Evolutionary conservation across 2,797 vertebrate species (phyloP).

Genomic region (Pyrocephalus nanus): DNA sequence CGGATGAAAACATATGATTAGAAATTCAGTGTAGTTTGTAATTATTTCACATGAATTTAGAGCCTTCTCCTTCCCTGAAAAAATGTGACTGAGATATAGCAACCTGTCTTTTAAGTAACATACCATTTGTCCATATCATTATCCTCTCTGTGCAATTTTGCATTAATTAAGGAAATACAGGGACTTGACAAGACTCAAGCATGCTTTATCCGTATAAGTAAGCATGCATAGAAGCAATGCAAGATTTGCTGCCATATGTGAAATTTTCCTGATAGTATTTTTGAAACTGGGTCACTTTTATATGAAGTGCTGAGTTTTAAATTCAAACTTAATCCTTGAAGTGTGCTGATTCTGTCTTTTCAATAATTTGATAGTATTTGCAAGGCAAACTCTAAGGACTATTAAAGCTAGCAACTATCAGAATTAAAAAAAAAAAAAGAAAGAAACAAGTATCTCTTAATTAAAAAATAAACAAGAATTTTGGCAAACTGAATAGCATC

Average conservation of each 20-base stretch:
- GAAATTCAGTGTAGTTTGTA: not conserved
- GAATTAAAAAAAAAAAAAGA: not conserved
- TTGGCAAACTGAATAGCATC: not conserved
- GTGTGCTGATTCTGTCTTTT: slow-evolving; percentile 48
- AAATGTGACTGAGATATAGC: not conserved
- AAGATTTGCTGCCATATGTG: not conserved
- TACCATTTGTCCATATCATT: not conserved
- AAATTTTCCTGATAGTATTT: slow-evolving; percentile 24
- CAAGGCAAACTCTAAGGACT: not conserved
- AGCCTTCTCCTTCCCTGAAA: not conserved
- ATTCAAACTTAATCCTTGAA: slow-evolving; percentile 30
- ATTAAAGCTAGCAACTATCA: not conserved
- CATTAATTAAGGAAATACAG: not conserved
- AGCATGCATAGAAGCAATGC: not conserved
- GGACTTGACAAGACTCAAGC: not conserved
- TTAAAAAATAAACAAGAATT: not conserved
- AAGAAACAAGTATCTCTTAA: not conserved
- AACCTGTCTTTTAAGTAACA: not conserved
- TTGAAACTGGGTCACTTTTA: slow-evolving; percentile 41
- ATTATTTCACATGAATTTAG: not conserved
- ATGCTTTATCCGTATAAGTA: not conserved
- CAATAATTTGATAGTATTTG: not conserved
- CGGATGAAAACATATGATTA: not conserved
- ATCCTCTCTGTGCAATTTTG: not conserved
- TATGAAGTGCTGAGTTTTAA: slow-evolving; percentile 33